Conservation (phyloP, 1,140 invertebrate species). For the Amphibalanus amphitrite region DNA sequence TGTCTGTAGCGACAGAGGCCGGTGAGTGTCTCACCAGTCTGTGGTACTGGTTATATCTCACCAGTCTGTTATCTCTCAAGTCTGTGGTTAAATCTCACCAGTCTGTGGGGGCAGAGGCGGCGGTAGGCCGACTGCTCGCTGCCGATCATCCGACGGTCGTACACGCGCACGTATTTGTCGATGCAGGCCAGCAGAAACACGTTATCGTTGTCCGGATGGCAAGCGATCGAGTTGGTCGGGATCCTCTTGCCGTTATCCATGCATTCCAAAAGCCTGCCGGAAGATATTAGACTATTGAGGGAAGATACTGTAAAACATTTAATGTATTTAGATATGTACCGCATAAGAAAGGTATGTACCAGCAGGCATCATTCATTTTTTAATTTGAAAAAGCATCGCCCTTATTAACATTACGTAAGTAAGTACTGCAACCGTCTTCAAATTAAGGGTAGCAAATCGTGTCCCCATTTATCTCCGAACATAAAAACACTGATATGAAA, state of each 20-base stretch:
- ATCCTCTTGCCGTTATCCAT: conserved; percentile 40
- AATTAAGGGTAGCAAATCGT: too few relatives aligned
- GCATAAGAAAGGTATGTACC: too few relatives aligned
- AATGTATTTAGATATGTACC: too few relatives aligned
- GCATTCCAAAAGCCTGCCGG: conserved; percentile 34
- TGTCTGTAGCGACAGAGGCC: too few relatives aligned
- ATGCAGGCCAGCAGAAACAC: conserved; percentile 67
- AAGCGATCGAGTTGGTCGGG: conserved; percentile 66
- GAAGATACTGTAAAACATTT: too few relatives aligned
- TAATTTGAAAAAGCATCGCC: too few relatives aligned
- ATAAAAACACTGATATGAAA: too few relatives aligned
- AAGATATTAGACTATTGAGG: too few relatives aligned
- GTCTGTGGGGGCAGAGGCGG: neutral
- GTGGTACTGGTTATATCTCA: neutral
- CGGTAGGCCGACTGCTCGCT: neutral
- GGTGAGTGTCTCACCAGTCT: neutral
- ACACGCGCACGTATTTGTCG: conserved; percentile 38
- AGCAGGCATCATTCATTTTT: too few relatives aligned
- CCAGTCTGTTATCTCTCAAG: neutral
- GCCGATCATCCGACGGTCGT: conserved; percentile 32
- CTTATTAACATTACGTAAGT: too few relatives aligned
- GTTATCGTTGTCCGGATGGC: conserved; percentile 54
- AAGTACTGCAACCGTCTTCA: too few relatives aligned
- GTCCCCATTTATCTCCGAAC: too few relatives aligned
- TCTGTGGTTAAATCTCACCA: neutral